Conservation (phyloP, 2,797 vertebrate genomes). For the Propithecus deckenii region DNA sequence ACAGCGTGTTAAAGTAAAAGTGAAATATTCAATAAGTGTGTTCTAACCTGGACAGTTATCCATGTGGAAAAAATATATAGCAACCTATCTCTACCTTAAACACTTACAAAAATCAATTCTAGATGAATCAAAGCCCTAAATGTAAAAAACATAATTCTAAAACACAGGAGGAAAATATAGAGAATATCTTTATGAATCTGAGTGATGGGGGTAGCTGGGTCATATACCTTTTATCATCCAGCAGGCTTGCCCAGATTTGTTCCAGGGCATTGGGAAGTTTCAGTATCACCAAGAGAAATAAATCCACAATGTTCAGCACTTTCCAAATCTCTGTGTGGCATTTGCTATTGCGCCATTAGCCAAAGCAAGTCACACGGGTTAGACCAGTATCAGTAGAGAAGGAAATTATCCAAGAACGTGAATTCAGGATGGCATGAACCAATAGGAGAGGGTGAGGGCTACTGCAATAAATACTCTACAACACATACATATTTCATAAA, state of each 20-base stretch:
- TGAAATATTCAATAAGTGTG: background rate
- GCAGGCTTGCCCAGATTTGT: background rate
- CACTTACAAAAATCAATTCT: background rate
- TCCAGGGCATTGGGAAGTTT: background rate
- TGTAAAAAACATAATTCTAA: background rate
- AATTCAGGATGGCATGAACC: background rate
- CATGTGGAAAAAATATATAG: background rate
- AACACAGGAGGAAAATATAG: background rate
- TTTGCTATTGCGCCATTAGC: background rate
- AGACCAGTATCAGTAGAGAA: background rate
- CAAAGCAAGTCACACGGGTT: background rate
- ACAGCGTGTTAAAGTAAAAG: background rate
- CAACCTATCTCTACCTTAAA: background rate
- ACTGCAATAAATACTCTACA: background rate
- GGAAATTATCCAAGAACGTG: background rate
- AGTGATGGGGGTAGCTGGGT: background rate
- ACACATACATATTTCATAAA: background rate
- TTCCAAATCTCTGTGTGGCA: background rate
- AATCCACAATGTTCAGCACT: rapidly evolving
- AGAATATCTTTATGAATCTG: background rate
- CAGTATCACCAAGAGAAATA: background rate
- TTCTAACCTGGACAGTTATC: background rate
- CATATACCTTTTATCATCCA: background rate
- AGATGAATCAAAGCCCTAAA: background rate
- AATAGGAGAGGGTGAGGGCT: background rate